Base-by-base conservation (phyloP, 2,797 vertebrate genomes). In the Miichthys miiuy region DNA sequence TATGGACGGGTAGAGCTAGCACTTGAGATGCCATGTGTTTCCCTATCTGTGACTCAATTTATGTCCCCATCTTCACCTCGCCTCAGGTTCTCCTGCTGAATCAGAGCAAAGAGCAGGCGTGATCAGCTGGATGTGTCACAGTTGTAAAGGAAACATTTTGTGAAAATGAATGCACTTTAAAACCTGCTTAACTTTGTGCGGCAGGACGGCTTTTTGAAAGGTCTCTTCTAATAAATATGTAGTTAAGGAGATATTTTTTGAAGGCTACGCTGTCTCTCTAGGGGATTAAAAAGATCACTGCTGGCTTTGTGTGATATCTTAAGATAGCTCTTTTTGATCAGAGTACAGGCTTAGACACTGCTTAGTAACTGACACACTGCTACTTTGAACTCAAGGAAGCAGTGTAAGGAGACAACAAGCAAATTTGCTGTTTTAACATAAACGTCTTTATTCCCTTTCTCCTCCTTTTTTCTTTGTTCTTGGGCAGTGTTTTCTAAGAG, bases 261-360 rank as follows among this genome's bases (percentile, higher is more conserved):
- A 91, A 88, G 90, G 85, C 89, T 90, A 54, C 76, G 17, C 70
- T 16, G 74, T 55, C 75, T 90, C 91, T 89, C 89, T 34, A 9
- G 89, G 89, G 91, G 76, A 90, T 92, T 87, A 74, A 88, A 88
- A 86, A 90, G 89, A 94, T 94, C 89, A 91, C 87, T 85, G 82
- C 82, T 87, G 91, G 87, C 88, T 92, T 90, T 93, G 87, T 93
- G 92, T 91, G 90, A 94, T 92, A 91, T 93, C 88, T 91, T 88
- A 92, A 92, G 87, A 90, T 85, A 82, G 85, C 86, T 88, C 72
- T 81, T 90, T 94, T 88, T 89, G 93, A 94, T 93, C 91, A 88
- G 90, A 93, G 91, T 46, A 76, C 82, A 77, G 86, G 85, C 81
- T 93, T 87, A 92, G 88, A 86, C 75, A 27, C 87, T 62, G 85